A percentile compares a stretch with the other conserved stretches of the same genome.
Evolutionary conservation across 2,888 invertebrate species (phyloP).

Genomic region (Eretmocerus hayati): DNA sequence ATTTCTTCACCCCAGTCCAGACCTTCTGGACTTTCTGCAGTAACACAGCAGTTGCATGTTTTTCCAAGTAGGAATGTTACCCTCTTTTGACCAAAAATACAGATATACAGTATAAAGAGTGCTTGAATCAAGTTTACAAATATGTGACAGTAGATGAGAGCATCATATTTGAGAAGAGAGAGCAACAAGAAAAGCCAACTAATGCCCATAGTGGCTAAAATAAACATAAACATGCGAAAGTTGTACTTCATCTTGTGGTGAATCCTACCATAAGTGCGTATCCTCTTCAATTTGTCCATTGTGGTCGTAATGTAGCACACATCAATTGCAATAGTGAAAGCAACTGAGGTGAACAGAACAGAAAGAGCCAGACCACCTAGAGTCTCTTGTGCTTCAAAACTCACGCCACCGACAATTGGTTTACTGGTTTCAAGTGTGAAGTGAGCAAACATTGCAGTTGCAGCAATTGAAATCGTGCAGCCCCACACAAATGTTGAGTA

Average conservation of each 20-base stretch:
- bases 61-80: constrained; percentile 72
- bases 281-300: constrained; percentile 67
- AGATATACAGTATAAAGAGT: constrained; percentile 67
- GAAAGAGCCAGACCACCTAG: constrained; percentile 76
- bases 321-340: constrained; percentile 70
- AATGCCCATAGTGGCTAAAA: constrained; percentile 67
- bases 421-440: constrained; percentile 67
- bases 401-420: constrained; percentile 41
- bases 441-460: constrained; percentile 73
- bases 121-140: constrained; percentile 71
- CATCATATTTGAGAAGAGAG: constrained; percentile 68
- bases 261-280: constrained; percentile 78
- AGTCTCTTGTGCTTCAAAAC: constrained; percentile 60
- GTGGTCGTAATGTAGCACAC: constrained; percentile 76
- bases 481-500: constrained; percentile 79
- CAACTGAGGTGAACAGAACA: constrained; percentile 76
- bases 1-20: constrained; percentile 87
- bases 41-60: constrained; percentile 59
- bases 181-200: constrained; percentile 72
- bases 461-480: constrained; percentile 63
- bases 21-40: constrained; percentile 59
- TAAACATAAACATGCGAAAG: constrained; percentile 70
- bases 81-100: constrained; percentile 70
- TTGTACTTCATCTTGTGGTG: constrained; percentile 82
- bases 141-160: constrained; percentile 67